Evolutionary conservation across 2,888 invertebrate genomes (phyloP), one percentile per base, ranked within the genome.

Genomic region (Taenaris catops): DNA sequence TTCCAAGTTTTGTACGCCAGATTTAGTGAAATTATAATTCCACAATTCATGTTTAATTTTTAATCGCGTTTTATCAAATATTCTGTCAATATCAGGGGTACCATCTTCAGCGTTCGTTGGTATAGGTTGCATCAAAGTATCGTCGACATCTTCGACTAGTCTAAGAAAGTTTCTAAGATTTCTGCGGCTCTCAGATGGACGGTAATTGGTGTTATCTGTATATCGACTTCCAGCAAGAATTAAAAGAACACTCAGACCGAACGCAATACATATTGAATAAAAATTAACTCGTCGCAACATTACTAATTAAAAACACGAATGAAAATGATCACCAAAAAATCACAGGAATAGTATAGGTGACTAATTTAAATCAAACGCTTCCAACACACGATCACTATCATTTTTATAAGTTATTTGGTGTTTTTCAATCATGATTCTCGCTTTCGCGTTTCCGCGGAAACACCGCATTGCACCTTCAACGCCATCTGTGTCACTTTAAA

Each of bases 121-220:
- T 39, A 70, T 53, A 11, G 68, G 55, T 44, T 72, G 71, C 34
- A 58, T 38, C 16, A 64, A 53, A 38, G 48, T 58, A 12, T 74
- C 74, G 6, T 80, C 78, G 26, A 64, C 68, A 52, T 79, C 69
- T 50, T 92, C 92, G 43, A 92, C 86, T 65, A 10, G 25, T 32
- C 93, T 92, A 31, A 90, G 78, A 54, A 93, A 80, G 49, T 73
- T 79, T 41, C 74, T 74, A 37, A 78, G 61, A 49, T 74, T 81
- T 47, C 81, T 73, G 45, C 78, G 68, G 49, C 60, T 74, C 53
- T 86, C 86, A 35, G 67, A 68, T 57, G 81, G 78, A 68, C 76
- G 83, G 63, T 81, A 83, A 60, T 69, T 75, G 49, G 72, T 68
- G 74, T 84, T 83, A 74, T 87, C 84, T 73, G 84, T 78, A 74